These are phyloP conservation scores for Pterois miles DNA, from an alignment of 2,797 vertebrate species.

Conservation along the genomic window DNA sequence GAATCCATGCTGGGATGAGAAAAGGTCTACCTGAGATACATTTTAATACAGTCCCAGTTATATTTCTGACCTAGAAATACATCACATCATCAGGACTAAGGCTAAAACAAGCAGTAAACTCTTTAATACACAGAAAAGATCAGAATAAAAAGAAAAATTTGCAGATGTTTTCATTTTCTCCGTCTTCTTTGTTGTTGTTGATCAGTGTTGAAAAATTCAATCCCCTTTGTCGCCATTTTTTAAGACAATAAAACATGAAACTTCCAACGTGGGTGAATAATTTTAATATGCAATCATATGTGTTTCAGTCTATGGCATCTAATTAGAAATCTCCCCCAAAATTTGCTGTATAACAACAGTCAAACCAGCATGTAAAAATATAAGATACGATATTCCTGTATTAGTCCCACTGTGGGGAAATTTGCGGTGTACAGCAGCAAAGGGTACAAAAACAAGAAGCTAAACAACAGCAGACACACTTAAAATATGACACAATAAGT, in stretches of 20 bases:
- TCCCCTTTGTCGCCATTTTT: neutral
- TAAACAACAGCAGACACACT: too few relatives aligned
- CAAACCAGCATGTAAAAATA: neutral
- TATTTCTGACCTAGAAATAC: neutral
- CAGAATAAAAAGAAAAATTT: too few relatives aligned
- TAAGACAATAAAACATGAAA: neutral
- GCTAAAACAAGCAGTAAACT: too few relatives aligned
- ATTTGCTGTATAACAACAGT: neutral
- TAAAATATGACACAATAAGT: too few relatives aligned
- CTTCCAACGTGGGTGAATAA: neutral
- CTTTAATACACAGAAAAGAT: too few relatives aligned
- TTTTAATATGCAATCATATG: neutral
- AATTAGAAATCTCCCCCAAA: neutral
- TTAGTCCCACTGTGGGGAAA: too few relatives aligned
- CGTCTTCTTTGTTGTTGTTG: too few relatives aligned
- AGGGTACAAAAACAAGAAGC: too few relatives aligned
- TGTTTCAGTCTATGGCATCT: neutral
- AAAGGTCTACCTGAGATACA: neutral
- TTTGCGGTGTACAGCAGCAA: too few relatives aligned
- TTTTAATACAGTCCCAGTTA: neutral
- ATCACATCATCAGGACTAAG: too few relatives aligned
- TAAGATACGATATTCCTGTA: too few relatives aligned
- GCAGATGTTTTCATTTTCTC: too few relatives aligned
- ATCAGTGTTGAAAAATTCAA: neutral
- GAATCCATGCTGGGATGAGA: neutral